These are phyloP conservation scores for Oryctes rhinoceros DNA, from an alignment of 1,140 invertebrate genomes.

Conservation along the genomic window DNA sequence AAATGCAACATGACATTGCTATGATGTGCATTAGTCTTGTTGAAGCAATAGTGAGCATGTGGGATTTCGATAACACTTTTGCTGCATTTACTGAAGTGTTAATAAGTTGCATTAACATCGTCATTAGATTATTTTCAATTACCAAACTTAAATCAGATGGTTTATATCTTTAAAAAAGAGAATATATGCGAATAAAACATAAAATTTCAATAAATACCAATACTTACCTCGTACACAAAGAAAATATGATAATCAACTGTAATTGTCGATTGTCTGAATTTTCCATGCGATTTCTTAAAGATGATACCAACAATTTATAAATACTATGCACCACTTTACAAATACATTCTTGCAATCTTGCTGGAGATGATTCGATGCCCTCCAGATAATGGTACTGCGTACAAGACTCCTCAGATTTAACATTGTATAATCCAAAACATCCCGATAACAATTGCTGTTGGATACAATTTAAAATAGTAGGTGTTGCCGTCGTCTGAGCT, in stretches of 20 bases:
- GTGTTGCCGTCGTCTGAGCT: constrained; percentile 38
- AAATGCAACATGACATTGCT: constrained; percentile 64
- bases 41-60: constrained; percentile 58
- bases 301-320: constrained; percentile 51
- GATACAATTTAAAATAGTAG: constrained; percentile 57
- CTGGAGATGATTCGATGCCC: constrained; percentile 61
- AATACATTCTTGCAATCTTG: constrained; percentile 60
- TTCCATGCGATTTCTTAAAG: constrained; percentile 35
- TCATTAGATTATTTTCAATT: constrained; percentile 67
- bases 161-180: constrained; percentile 58
- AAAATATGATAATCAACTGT: constrained; percentile 65
- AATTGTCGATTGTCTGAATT: constrained; percentile 54
- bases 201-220: neutral
- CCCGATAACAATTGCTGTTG: constrained; percentile 69
- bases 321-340: constrained; percentile 62
- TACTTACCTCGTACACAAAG: constrained; percentile 63
- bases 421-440: constrained; percentile 67
- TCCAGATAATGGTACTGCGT: constrained; percentile 65
- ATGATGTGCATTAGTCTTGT: constrained; percentile 67
- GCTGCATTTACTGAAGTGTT: neutral
- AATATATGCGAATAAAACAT: neutral
- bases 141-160: constrained; percentile 68
- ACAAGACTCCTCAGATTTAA: constrained; percentile 56
- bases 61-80: constrained; percentile 40
- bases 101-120: constrained; percentile 60